These are phyloP conservation scores for Brachionus sp. DNA, from an alignment of 1,140 invertebrate genomes.

Conservation along the genomic window DNA sequence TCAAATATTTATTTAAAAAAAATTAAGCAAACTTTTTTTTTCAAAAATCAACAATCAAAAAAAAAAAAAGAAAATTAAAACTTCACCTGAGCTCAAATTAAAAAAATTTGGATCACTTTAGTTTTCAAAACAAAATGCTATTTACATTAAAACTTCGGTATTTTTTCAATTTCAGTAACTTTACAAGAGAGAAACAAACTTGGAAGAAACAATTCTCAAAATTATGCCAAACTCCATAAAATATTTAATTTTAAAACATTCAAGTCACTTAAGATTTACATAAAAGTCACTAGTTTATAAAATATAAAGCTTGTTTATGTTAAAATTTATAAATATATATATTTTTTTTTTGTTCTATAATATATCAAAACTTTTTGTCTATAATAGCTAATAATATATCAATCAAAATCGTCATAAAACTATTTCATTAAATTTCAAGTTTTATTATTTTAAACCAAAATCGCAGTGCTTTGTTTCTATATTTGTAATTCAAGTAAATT, in stretches of 20 bases:
- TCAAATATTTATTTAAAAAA: neutral
- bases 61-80: neutral
- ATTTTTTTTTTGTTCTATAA: neutral
- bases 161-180: neutral
- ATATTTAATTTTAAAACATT: conserved; percentile 1
- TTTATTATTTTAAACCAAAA: neutral
- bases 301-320: neutral
- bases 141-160: neutral
- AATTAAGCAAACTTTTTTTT: neutral
- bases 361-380: neutral
- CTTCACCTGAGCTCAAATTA: neutral
- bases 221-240: neutral
- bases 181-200: neutral
- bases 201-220: neutral
- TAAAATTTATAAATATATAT: neutral
- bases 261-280: neutral
- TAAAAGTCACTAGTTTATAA: conserved; percentile 3
- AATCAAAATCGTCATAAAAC: conserved; percentile 4
- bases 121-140: neutral
- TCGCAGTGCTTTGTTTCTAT: neutral
- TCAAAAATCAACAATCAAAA: neutral
- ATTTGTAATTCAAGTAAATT: neutral
- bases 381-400: neutral
- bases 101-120: neutral
- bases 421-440: neutral